phyloP scores from a whole-genome alignment of 1,140 invertebrate species.

The Drosophila asahinai region DNA sequence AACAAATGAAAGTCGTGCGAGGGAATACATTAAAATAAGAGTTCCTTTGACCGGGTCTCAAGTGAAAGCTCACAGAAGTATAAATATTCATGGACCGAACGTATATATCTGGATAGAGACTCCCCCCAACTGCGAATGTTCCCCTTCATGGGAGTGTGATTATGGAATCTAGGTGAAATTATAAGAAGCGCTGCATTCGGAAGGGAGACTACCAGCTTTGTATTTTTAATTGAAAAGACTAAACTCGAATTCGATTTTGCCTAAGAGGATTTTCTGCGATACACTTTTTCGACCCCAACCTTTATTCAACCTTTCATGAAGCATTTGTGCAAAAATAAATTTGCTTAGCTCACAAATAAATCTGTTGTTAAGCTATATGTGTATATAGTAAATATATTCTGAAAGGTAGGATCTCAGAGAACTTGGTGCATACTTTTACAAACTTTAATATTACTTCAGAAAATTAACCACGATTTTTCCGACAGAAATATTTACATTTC shows the following conservation, averaged over 20 bases:
- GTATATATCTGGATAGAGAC: constrained; percentile 13
- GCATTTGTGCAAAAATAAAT: neutral
- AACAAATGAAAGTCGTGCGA: constrained; percentile 78
- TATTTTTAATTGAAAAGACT: constrained; percentile 2
- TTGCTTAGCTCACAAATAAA: neutral
- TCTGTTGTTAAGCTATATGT: too few species aligned
- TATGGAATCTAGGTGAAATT: constrained; percentile 30
- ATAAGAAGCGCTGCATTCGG: neutral
- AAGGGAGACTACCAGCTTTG: neutral
- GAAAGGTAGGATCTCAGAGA: too few species aligned
- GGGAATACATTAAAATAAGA: constrained; percentile 72
- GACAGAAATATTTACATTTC: too few species aligned
- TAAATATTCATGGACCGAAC: constrained; percentile 71
- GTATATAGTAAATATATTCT: too few species aligned
- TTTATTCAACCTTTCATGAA: neutral
- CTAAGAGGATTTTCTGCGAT: neutral
- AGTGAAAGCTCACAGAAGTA: constrained; percentile 36
- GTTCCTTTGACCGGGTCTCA: constrained; percentile 51
- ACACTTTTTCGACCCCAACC: neutral
- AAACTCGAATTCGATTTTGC: neutral
- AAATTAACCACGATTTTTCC: neutral
- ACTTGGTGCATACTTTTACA: too few species aligned
- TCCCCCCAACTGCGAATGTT: neutral
- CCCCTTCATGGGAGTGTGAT: constrained; percentile 9
- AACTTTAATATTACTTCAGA: too few species aligned